phyloP scores from a whole-genome alignment of 2,888 invertebrate genomes.

The Deroplatys truncata region DNA sequence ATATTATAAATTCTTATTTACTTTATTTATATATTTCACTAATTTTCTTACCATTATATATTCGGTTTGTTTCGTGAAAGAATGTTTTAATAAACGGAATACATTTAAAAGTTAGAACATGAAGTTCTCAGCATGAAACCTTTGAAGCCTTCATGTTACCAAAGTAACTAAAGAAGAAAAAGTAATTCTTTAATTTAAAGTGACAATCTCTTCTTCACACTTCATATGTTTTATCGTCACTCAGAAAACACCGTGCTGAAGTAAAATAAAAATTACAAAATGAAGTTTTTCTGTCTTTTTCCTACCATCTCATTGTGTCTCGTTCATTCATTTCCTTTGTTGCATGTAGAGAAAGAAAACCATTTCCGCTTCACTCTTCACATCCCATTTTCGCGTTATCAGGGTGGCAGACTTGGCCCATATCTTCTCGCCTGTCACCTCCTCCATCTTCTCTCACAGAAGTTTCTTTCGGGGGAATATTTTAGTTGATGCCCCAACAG shows the following conservation, averaged over 20 bases:
- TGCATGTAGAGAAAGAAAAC: background rate
- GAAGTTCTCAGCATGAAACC: too few species aligned
- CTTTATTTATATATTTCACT: too few species aligned
- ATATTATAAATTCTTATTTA: too few species aligned
- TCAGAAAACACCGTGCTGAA: background rate
- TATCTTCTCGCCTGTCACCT: background rate
- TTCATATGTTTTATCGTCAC: background rate
- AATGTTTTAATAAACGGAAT: too few species aligned
- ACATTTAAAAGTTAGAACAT: too few species aligned
- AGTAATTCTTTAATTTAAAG: background rate
- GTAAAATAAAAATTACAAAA: background rate
- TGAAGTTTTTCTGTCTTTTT: background rate
- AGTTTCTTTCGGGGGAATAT: background rate
- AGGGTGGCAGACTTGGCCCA: background rate
- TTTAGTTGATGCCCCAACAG: background rate
- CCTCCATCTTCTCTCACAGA: background rate
- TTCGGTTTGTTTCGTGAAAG: too few species aligned
- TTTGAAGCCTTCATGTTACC: too few species aligned
- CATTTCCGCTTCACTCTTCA: background rate
- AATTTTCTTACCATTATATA: too few species aligned
- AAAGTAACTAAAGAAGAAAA: too few species aligned
- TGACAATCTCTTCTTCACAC: background rate
- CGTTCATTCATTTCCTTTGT: background rate
- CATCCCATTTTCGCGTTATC: background rate
- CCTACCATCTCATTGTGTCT: background rate